These are phyloP conservation scores for Drosophila putrida DNA, from an alignment of 2,888 invertebrate genomes.

Conservation along the genomic window DNA sequence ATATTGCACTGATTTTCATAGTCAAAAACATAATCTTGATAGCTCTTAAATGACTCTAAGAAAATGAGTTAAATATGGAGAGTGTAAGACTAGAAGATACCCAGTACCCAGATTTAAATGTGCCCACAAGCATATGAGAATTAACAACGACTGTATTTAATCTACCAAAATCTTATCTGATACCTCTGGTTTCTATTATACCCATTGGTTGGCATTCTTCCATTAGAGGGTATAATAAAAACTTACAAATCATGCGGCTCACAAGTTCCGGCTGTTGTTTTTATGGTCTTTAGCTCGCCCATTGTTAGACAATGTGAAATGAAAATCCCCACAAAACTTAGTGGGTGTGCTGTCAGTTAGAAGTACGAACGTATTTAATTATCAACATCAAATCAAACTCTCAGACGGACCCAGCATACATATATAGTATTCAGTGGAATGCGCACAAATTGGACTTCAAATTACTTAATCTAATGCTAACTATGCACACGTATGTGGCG, in stretches of 20 bases:
- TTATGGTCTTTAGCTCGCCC: constrained; percentile 53
- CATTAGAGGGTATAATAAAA: constrained; percentile 33
- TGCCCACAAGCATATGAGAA: not conserved
- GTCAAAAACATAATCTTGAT: constrained; percentile 41
- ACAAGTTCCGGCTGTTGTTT: constrained; percentile 68
- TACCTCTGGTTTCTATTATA: not conserved
- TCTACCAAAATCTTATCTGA: not conserved
- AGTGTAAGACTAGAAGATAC: not conserved
- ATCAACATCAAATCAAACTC: constrained; percentile 49
- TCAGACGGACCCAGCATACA: constrained; percentile 32
- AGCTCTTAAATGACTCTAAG: constrained; percentile 25
- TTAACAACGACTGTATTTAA: not conserved
- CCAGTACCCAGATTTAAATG: not conserved
- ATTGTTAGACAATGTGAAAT: constrained; percentile 65
- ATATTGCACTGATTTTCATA: constrained; percentile 53
- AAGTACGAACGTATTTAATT: constrained; percentile 51
- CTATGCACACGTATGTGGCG: constrained; percentile 43
- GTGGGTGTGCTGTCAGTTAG: constrained; percentile 59
- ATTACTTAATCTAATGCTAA: constrained; percentile 65
- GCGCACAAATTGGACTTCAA: constrained; percentile 48
- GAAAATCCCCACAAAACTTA: constrained; percentile 60
- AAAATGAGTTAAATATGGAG: not conserved
- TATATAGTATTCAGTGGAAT: not conserved
- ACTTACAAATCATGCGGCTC: constrained; percentile 74
- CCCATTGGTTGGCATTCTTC: not conserved